Percentiles rank a stretch among this genome's conserved stretches.
phyloP scores from a whole-genome alignment of 1,140 invertebrate species.

The Oppia nitens region DNA sequence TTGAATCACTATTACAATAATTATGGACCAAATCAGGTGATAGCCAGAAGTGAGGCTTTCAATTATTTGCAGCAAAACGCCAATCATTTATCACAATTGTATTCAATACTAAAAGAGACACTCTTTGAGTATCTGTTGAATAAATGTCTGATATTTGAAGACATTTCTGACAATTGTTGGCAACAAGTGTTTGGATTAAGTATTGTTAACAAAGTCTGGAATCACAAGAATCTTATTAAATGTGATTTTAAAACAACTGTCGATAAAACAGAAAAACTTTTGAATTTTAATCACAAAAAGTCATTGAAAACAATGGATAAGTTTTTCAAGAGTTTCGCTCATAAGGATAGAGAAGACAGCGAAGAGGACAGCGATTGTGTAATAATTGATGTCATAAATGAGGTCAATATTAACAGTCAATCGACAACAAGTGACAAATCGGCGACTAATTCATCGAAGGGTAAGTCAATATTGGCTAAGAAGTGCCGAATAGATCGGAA shows the following conservation, averaged over 20 bases:
- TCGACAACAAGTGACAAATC: not conserved
- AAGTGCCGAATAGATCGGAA: not conserved
- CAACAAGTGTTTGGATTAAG: not conserved
- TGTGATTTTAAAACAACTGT: not conserved
- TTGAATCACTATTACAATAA: not conserved
- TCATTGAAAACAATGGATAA: not conserved
- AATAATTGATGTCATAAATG: not conserved
- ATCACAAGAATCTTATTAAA: not conserved
- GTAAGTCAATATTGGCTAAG: not conserved
- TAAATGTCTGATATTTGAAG: not conserved
- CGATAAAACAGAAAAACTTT: not conserved
- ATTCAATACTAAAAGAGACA: not conserved
- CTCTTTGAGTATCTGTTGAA: not conserved
- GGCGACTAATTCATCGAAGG: not conserved
- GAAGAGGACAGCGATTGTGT: not conserved
- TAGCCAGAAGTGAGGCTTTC: not conserved
- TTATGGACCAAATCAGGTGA: not conserved
- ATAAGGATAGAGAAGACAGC: not conserved
- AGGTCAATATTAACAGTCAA: too few species aligned
- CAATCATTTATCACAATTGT: not conserved
- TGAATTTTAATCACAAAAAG: not conserved
- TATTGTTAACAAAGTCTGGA: not conserved
- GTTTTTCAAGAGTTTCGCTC: not conserved
- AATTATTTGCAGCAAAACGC: not conserved
- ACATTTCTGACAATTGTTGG: not conserved